A percentile compares a stretch with the other conserved stretches of the same genome.
Conservation (phyloP, 35 echinoderm and acorn worm species). For the Anneissia japonica region DNA sequence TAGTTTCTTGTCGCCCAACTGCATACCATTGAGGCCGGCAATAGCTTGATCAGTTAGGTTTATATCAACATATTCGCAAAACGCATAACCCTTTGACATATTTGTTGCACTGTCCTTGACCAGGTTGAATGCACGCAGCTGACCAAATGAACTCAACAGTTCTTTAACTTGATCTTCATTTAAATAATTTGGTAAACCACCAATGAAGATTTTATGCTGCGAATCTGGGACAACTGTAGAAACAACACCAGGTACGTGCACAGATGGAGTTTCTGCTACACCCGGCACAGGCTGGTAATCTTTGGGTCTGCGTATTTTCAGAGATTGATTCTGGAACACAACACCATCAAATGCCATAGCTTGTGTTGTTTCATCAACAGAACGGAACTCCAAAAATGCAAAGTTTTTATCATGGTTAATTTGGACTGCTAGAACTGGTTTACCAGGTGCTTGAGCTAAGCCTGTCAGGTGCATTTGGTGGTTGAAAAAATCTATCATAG, state of each 20-base stretch:
- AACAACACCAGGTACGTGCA: conserved; percentile 97
- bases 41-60: conserved; percentile 87
- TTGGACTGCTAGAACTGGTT: conserved; percentile 94
- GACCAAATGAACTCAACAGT: conserved; percentile 83
- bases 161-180: conserved; percentile 99
- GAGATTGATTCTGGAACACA: conserved; percentile 79
- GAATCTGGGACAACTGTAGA: conserved; percentile 96
- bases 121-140: conserved; percentile 93
- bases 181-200: conserved; percentile 90
- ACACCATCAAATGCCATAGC: conserved; percentile 99
- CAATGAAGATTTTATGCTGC: conserved; percentile 98
- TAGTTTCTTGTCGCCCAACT: conserved; percentile 97
- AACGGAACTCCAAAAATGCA: conserved; percentile 99
- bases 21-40: conserved; percentile 98
- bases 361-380: conserved; percentile 96
- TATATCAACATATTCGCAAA: conserved; percentile 89
- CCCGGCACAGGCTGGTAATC: conserved; percentile 97
- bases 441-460: conserved; percentile 67
- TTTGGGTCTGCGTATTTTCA: conserved; percentile 94
- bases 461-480: conserved; percentile 57
- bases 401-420: conserved; percentile 99
- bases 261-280: conserved; percentile 75
- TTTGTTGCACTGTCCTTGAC: conserved; percentile 98
- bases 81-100: conserved; percentile 95
- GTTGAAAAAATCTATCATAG: conserved; percentile 99